Percentiles rank a stretch among this genome's conserved stretches.
phyloP scores from a whole-genome alignment of 2,113 vertebrate genomes.

The Nothocercus julius region DNA sequence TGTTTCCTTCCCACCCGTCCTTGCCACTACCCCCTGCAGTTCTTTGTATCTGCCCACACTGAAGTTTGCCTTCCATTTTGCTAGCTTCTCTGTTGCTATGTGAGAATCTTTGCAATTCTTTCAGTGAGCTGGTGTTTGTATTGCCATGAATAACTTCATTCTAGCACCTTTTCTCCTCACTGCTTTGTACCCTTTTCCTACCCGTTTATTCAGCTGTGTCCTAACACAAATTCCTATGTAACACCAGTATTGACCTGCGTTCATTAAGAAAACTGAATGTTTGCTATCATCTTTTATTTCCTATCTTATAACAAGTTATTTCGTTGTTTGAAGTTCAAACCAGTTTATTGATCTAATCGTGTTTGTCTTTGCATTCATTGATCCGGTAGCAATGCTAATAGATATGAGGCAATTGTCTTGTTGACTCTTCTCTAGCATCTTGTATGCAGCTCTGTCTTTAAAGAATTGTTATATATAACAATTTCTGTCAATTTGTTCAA shows the following conservation, averaged over 20 bases:
- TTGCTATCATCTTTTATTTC: neutral
- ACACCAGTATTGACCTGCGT: neutral
- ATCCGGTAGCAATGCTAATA: neutral
- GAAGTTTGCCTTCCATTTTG: neutral
- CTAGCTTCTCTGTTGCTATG: neutral
- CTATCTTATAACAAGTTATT: neutral
- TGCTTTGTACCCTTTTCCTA: neutral
- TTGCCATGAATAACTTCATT: neutral
- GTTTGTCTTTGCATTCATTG: neutral
- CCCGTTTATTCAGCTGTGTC: neutral
- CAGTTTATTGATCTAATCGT: neutral
- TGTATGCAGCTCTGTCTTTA: neutral
- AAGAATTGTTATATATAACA: neutral
- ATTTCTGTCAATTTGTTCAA: neutral
- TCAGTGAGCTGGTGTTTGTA: neutral
- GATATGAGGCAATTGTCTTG: neutral
- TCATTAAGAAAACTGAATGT: neutral
- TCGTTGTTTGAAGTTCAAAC: neutral
- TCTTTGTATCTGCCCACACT: neutral
- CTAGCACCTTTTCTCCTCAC: neutral
- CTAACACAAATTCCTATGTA: neutral
- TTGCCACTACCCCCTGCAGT: neutral
- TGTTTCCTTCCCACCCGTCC: neutral
- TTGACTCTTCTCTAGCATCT: neutral
- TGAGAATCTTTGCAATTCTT: neutral